Conservation (phyloP, 2,888 invertebrate species). For the Trichopria drosophilae region DNA sequence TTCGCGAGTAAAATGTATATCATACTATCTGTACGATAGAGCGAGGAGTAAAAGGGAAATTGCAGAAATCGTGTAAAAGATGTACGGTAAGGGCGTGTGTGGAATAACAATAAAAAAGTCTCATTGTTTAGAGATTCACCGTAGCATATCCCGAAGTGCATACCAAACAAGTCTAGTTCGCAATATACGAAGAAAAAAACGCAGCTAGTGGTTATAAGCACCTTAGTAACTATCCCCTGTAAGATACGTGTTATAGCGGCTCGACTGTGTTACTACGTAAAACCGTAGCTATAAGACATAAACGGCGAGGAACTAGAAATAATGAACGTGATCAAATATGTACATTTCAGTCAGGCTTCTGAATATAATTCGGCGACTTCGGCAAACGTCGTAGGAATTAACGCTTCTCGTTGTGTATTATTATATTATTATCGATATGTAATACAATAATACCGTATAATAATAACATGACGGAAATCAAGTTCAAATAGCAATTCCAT, state of each 20-base stretch:
- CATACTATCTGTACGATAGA: too few species aligned
- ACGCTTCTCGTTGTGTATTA: too few species aligned
- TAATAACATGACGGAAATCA: too few species aligned
- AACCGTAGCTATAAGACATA: conserved; percentile 21
- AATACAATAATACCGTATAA: too few species aligned
- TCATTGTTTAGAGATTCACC: conserved; percentile 43
- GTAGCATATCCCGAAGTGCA: conserved; percentile 45
- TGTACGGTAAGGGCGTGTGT: too few species aligned
- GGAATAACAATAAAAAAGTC: conserved; percentile 36
- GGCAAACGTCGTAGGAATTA: too few species aligned
- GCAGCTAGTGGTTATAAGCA: conserved; percentile 32
- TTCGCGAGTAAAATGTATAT: too few species aligned
- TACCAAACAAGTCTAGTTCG: conserved; percentile 43
- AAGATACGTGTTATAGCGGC: conserved; percentile 39
- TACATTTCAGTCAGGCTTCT: conserved; percentile 33
- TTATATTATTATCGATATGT: too few species aligned
- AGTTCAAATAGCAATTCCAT: too few species aligned
- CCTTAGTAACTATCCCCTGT: conserved; percentile 37
- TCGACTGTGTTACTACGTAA: conserved; percentile 40
- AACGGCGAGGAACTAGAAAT: conserved; percentile 6
- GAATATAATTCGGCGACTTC: conserved; percentile 18
- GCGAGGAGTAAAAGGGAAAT: too few species aligned
- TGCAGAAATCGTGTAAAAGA: too few species aligned
- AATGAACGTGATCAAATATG: conserved; percentile 28
- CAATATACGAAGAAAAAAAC: conserved; percentile 32